Conservation (phyloP, 2,888 invertebrate genomes). For the Lagria hirta region DNA sequence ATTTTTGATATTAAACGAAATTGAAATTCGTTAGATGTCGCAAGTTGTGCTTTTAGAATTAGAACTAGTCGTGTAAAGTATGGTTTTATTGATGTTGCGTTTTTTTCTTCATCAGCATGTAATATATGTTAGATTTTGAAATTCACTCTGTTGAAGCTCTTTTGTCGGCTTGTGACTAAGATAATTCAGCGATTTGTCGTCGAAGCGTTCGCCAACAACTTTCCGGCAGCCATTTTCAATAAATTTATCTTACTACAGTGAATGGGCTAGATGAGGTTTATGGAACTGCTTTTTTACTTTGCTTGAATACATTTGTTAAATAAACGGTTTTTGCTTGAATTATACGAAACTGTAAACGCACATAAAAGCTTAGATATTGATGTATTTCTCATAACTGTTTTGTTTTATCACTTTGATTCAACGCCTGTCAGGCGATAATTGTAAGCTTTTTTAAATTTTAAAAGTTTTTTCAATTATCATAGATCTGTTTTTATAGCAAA, state of each 20-base stretch:
- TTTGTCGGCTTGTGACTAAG: conserved; percentile 40
- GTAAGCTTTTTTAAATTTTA: no score
- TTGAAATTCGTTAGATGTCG: conserved; percentile 11
- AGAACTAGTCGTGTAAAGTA: conserved; percentile 9
- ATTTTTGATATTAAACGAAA: conserved; percentile 3
- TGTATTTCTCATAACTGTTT: no score
- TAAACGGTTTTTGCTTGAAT: no score
- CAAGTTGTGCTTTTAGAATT: conserved; percentile 7
- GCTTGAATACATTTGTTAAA: no score
- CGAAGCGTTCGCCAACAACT: conserved; percentile 37
- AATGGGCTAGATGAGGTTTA: no score
- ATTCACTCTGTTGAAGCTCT: conserved; percentile 24
- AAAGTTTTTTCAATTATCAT: no score
- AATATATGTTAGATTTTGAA: conserved; percentile 17
- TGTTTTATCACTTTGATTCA: no score
- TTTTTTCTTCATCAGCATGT: conserved; percentile 12
- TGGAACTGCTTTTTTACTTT: no score
- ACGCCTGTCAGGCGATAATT: no score
- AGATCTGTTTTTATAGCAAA: no score
- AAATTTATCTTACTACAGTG: conserved; percentile 32
- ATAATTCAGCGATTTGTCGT: conserved; percentile 44
- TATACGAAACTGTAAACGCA: no score
- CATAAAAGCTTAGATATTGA: no score
- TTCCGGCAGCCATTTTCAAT: conserved; percentile 37
- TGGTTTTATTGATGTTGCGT: conserved; percentile 5